A percentile compares a stretch with the other conserved stretches of the same genome.
Evolutionary conservation across 2,113 vertebrate genomes (phyloP).

Genomic region (Lycaon pictus): DNA sequence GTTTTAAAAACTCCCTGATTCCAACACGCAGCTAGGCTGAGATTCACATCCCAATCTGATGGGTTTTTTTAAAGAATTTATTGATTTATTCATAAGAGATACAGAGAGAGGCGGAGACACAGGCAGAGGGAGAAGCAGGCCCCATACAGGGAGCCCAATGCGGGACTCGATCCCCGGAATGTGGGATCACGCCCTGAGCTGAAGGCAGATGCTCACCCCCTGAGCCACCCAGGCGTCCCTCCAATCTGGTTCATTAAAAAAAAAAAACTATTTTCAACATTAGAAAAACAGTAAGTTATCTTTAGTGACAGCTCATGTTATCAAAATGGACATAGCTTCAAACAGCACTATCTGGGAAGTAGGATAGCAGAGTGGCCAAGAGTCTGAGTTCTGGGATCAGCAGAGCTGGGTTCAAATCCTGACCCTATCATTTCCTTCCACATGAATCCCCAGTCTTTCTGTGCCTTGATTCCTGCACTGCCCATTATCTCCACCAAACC

Average conservation of each 20-base stretch:
- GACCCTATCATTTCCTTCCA: neutral
- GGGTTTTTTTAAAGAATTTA: too few species aligned
- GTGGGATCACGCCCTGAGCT: too few species aligned
- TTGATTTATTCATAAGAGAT: too few species aligned
- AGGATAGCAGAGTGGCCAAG: neutral
- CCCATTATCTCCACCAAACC: neutral
- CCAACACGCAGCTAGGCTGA: neutral
- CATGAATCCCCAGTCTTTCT: neutral
- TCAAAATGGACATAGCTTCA: accelerated
- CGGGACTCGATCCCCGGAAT: too few species aligned
- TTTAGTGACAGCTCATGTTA: accelerated
- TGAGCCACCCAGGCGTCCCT: too few species aligned
- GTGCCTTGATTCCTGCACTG: neutral
- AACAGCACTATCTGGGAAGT: too few species aligned
- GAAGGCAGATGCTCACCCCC: too few species aligned
- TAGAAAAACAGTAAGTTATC: neutral
- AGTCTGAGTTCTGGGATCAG: neutral
- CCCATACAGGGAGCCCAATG: too few species aligned
- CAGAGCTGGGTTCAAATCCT: neutral
- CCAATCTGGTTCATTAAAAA: too few species aligned
- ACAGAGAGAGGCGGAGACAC: too few species aligned
- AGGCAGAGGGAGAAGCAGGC: too few species aligned
- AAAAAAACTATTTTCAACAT: neutral
- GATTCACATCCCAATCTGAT: neutral
- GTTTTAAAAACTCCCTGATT: neutral